Percentiles rank a stretch among this genome's conserved stretches.
Conservation (phyloP, 2,113 vertebrate species). For the Mobula hypostoma region DNA sequence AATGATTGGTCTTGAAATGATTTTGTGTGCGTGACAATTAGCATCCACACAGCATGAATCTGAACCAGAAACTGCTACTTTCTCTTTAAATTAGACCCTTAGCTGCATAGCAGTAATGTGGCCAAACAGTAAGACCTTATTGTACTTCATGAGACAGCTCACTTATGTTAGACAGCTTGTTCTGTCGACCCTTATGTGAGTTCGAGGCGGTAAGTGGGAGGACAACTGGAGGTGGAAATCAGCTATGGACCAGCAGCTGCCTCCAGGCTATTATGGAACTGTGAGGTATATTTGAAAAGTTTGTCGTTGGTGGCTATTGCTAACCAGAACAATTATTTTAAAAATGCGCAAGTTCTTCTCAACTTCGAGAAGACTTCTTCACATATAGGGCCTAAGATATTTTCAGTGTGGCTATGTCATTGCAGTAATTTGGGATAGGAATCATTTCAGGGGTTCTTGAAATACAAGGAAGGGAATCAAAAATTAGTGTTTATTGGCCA, state of each 20-base stretch:
- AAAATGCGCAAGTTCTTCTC: too few species aligned
- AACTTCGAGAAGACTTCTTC: too few species aligned
- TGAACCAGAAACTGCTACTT: background rate
- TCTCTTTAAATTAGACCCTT: background rate
- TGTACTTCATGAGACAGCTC: background rate
- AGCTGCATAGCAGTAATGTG: background rate
- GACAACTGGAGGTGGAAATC: background rate
- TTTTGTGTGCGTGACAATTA: background rate
- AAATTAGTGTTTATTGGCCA: too few species aligned
- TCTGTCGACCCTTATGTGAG: background rate
- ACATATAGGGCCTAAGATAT: too few species aligned
- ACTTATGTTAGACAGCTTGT: background rate
- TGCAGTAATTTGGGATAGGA: too few species aligned
- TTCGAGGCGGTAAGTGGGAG: background rate
- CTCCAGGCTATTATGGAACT: background rate
- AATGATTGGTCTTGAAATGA: background rate
- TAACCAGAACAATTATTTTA: too few species aligned
- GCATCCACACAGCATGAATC: background rate
- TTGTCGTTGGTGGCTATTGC: too few species aligned
- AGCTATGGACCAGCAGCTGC: background rate
- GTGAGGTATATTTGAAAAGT: too few species aligned
- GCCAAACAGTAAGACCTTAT: background rate
- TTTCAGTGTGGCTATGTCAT: too few species aligned
- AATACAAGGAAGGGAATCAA: too few species aligned
- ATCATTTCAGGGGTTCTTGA: too few species aligned